Evolutionary conservation across 2,113 vertebrate genomes (phyloP).

Genomic region (Ceuthmochares aereus): DNA sequence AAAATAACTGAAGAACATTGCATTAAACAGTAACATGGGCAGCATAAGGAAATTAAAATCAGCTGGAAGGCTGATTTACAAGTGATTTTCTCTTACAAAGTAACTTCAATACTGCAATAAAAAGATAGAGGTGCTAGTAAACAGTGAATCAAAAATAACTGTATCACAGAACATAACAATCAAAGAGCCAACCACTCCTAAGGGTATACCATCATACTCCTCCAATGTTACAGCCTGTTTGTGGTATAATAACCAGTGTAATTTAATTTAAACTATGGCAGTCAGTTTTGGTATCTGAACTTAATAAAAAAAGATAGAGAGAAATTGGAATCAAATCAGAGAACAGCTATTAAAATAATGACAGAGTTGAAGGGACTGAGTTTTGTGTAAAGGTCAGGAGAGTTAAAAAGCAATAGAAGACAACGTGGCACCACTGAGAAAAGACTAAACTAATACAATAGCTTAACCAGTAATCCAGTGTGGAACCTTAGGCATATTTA

Average conservation of each 20-base stretch:
- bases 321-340: not conserved
- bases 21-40: not conserved
- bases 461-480: not conserved
- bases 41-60: not conserved
- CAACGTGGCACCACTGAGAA: not conserved
- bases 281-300: not conserved
- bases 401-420: not conserved
- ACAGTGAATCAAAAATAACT: not conserved
- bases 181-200: not conserved
- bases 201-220: not conserved
- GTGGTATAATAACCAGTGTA: not conserved
- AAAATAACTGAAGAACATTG: not conserved
- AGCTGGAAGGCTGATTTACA: not conserved
- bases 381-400: not conserved
- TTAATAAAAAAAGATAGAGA: not conserved
- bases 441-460: not conserved
- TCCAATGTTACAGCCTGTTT: not conserved
- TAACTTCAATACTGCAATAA: not conserved
- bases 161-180: not conserved
- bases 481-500: not conserved
- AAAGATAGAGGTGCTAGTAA: not conserved
- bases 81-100: not conserved
- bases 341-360: not conserved
- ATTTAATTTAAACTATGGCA: not conserved
- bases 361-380: not conserved